Base-by-base conservation (phyloP, 2,113 vertebrate species). In the Philantomba maxwellii region DNA sequence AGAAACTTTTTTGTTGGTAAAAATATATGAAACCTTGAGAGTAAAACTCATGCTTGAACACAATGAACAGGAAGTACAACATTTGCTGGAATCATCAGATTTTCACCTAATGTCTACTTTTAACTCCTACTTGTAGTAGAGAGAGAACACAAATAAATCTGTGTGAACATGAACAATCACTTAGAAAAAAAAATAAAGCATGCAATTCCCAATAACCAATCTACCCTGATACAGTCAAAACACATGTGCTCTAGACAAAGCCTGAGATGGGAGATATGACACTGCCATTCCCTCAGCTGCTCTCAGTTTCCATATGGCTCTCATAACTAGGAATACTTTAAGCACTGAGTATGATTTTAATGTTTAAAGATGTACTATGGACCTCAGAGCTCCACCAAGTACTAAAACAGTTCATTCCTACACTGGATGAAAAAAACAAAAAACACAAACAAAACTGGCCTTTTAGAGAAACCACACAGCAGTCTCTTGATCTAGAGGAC, bases 41-140 rank as follows among this genome's bases (percentile, higher is more conserved):
- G 87, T 90, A 66, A 91, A 95, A 97, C 78, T 5, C 43, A 60
- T 82, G 15, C n/a, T 93, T 91, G 25, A 89, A 97, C 36, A 93
- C 25, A 91, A 77, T 43, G 23, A 16, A 95, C 30, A 88, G 66
- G 92, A 92, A 55, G 6, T 60, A 66, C 43, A 57, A 62, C 39
- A 49, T 36, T 58, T 16, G 45, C 43, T 77, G 39, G 45, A 93
- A 96, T 77, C 55, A 21, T 53, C 49, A 57, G 45, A 91, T 88
- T 93, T 81, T 97, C 85, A 90, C 58, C 49, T 95, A 89, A 81
- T 5, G 30, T 58, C 62, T 75, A 86, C 43, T 84, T 55, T 47
- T 75, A 93, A 94, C 25, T 84, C 58, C 78, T 75, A 81, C 77
- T 58, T 92, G 36, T 86, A 92, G 17, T 25, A 60, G 33, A 80